Conservation (phyloP, 2,797 vertebrate species). For the Acomys russatus region DNA sequence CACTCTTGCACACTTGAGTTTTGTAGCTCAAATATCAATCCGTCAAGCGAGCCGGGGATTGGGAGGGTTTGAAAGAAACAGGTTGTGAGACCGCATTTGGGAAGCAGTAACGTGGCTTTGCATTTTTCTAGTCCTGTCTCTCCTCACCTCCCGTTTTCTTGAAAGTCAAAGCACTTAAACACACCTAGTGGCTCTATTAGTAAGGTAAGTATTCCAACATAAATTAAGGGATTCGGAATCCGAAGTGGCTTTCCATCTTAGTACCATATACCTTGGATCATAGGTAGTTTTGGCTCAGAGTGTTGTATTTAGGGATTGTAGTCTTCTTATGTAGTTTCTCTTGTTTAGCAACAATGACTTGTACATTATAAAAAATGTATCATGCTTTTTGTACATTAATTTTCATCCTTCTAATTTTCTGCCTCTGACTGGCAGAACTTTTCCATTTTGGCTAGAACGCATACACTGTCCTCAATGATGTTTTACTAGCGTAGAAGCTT, state of each 20-base stretch:
- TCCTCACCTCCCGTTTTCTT: neutral
- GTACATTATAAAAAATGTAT: neutral
- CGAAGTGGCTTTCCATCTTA: neutral
- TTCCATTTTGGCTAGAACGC: neutral
- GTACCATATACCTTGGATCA: neutral
- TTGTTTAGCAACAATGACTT: neutral
- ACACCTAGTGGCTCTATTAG: slow-evolving; percentile 11
- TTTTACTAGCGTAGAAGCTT: slow-evolving; percentile 47
- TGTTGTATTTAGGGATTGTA: neutral
- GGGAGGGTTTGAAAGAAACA: neutral
- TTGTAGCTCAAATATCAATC: slow-evolving; percentile 36
- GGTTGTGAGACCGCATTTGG: neutral
- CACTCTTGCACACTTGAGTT: slow-evolving; percentile 51
- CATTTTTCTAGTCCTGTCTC: neutral
- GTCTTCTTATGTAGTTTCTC: neutral
- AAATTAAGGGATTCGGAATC: neutral
- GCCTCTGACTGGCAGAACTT: neutral
- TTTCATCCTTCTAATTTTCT: neutral
- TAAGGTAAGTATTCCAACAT: slow-evolving; percentile 66
- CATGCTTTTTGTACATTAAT: neutral
- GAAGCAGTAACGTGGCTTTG: slow-evolving; percentile 37
- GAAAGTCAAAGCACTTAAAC: slow-evolving; percentile 74
- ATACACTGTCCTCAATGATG: neutral
- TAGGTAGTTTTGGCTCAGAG: neutral
- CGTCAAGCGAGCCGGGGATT: neutral